Base-by-base conservation (phyloP, 2,113 vertebrate genomes). In the Poeciliopsis occidentalis region DNA sequence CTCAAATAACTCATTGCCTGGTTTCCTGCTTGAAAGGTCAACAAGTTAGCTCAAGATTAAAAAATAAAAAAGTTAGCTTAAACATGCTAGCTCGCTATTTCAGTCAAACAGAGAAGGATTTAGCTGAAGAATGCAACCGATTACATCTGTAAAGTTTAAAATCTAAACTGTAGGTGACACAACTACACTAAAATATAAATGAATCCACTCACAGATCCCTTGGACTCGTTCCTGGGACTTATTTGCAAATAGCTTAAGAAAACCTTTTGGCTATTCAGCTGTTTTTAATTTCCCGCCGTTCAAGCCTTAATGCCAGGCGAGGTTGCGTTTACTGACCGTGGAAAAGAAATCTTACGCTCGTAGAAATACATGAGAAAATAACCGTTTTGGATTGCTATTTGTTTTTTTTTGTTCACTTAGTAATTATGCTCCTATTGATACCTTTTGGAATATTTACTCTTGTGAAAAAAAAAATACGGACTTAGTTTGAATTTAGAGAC, bases 1-100 rank as follows among this genome's bases (percentile, higher is more conserved):
- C 93, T 96, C 26, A 95, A 5, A 6, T 97, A 86, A 86, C 95
- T 97, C 98, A 99, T 97, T 82, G 60, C 1, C 32, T 4, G 8
- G 13, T 66, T 41, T n/a, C 51, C 85, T 81, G 73, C 71, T 66
- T 24, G 39, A 47, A 71, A 84, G 70, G 4, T 76, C 3, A 78
- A 80, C 1, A 69, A 1, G 51, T 76, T 37, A 77, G 17, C 1
- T 37, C 3, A 10, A 63, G 17, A 27, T 65, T 60, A 11, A 34
- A 34, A 34, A 34, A 2, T 10, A 10, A 34, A 2, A 34, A 8
- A 34, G 32, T 37, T 37, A 37, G 34, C 34, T 37, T 37, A 37
- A 37, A 17, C 2, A 8, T 64, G 3, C 7, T 10, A 12, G 6
- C 24, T 57, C 5, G 8, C 22, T 57, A 57, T n/a, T 57, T 57